A percentile compares a stretch with the other conserved stretches of the same genome.
These are phyloP conservation scores for Pempheris klunzingeri DNA, from an alignment of 2,797 vertebrate genomes.

Conservation along the genomic window DNA sequence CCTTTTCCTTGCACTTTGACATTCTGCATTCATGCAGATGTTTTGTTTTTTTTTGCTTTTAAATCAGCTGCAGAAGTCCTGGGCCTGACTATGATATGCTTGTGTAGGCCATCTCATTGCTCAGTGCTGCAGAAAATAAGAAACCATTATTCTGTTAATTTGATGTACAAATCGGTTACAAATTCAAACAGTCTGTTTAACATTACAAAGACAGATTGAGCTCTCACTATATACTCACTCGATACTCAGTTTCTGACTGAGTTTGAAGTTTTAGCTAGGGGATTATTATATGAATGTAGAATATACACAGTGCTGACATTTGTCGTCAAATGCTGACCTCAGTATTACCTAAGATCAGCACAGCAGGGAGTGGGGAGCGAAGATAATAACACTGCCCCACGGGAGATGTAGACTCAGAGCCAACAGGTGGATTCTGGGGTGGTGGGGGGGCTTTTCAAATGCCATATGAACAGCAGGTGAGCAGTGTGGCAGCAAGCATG, in stretches of 20 bases:
- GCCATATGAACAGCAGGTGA: neutral
- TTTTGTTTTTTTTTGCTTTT: neutral
- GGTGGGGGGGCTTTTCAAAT: neutral
- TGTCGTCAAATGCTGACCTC: neutral
- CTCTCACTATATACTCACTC: neutral
- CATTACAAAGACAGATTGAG: neutral
- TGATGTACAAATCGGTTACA: neutral
- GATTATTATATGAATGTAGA: neutral
- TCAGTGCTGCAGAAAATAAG: neutral
- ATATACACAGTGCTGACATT: neutral
- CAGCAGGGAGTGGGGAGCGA: too few relatives aligned
- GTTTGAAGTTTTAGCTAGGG: neutral
- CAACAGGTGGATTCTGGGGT: neutral
- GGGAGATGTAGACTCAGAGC: neutral
- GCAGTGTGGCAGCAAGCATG: neutral
- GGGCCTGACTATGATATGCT: neutral
- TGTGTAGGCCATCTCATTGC: neutral
- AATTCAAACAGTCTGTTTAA: neutral
- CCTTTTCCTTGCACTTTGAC: neutral
- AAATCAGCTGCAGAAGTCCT: neutral
- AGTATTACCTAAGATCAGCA: neutral
- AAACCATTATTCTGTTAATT: neutral
- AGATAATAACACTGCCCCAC: neutral
- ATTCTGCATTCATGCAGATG: too few relatives aligned
- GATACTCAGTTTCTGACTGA: too few relatives aligned